Evolutionary conservation across 2,797 vertebrate genomes (phyloP).

Genomic region (Coregonus ussuriensis): DNA sequence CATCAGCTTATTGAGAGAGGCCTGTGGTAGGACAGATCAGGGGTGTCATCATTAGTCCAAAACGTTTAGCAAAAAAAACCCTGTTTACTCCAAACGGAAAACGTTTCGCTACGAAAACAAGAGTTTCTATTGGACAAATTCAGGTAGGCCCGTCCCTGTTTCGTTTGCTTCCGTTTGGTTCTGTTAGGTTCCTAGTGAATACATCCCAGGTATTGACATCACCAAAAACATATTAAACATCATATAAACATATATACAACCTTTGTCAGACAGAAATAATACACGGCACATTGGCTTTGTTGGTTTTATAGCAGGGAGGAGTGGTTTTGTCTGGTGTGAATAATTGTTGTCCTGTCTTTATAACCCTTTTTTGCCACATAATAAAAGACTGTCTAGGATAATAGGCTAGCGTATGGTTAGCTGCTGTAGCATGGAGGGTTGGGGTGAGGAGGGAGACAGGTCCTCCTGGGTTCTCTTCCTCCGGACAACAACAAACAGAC

Average conservation of each 20-base stretch:
- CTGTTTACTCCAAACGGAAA: too few species aligned
- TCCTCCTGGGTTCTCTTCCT: neutral
- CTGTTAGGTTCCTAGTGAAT: too few species aligned
- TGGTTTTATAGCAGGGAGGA: slow-evolving; percentile 17
- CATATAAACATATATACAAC: neutral
- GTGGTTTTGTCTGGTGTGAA: slow-evolving; percentile 8
- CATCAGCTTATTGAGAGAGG: slow-evolving; percentile 96
- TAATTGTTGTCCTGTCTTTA: slow-evolving; percentile 18
- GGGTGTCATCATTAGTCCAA: neutral
- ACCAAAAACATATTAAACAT: neutral
- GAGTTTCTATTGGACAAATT: too few species aligned
- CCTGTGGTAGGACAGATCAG: slow-evolving; percentile 68
- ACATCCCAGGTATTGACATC: neutral
- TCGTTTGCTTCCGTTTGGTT: too few species aligned
- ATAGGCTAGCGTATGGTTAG: slow-evolving; percentile 7
- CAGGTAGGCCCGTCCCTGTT: too few species aligned
- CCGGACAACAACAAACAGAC: neutral
- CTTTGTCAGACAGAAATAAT: neutral
- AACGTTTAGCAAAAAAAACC: too few species aligned
- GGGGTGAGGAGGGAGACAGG: neutral
- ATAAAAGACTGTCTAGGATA: slow-evolving; percentile 28
- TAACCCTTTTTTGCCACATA: slow-evolving; percentile 3
- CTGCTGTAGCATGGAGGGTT: neutral
- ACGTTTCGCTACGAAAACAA: too few species aligned
- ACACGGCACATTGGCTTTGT: neutral